These are phyloP conservation scores for Galeopterus variegatus DNA, from an alignment of 2,113 vertebrate genomes.

Conservation along the genomic window DNA sequence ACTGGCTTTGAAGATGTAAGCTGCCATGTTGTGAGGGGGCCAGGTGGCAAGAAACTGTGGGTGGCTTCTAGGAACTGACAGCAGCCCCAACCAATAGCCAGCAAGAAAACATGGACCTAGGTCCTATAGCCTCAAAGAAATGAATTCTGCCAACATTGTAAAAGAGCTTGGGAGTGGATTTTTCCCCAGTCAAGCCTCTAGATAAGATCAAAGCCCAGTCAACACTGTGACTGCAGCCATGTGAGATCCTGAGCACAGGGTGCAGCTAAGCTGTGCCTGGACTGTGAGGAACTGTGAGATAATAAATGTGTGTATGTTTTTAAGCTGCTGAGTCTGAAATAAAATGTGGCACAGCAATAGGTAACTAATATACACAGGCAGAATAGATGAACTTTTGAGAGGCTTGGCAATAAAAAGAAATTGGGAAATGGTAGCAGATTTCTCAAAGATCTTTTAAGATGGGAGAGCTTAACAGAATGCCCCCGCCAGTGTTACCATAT, in stretches of 20 bases:
- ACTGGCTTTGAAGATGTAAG: neutral
- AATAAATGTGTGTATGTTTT: neutral
- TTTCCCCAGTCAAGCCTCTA: neutral
- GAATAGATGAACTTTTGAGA: neutral
- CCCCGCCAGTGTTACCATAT: neutral
- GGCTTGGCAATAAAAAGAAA: neutral
- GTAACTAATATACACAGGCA: neutral
- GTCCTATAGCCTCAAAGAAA: neutral
- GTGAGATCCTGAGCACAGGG: neutral
- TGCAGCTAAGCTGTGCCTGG: neutral
- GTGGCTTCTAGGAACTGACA: neutral
- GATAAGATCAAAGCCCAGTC: neutral
- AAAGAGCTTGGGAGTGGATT: neutral
- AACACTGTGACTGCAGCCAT: too few species aligned
- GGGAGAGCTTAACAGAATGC: neutral
- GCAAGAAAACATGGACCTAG: neutral
- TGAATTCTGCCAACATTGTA: neutral
- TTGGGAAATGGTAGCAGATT: neutral
- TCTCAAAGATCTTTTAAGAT: slow-evolving; percentile 38
- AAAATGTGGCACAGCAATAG: neutral
- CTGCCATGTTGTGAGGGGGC: neutral
- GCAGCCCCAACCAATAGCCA: neutral
- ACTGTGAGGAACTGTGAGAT: neutral
- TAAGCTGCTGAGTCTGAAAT: neutral
- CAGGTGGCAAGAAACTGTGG: neutral